Evolutionary conservation across 2,797 vertebrate species (phyloP).

Genomic region (Brachyrhaphis roseni): DNA sequence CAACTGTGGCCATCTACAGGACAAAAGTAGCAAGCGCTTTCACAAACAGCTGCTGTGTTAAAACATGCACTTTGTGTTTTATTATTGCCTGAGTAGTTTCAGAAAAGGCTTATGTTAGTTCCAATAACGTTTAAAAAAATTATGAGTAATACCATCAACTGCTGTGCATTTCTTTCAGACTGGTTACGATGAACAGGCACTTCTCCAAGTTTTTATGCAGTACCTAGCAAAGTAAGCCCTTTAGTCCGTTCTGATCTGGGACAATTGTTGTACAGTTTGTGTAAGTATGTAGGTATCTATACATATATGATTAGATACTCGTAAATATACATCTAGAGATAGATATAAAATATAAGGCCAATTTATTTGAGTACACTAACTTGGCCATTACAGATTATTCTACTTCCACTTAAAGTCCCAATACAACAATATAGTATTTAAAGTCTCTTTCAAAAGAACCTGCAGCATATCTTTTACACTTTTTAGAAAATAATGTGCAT

Average conservation of each 20-base stretch:
- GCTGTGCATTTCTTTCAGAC: not conserved
- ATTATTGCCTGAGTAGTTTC: not conserved
- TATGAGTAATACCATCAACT: not conserved
- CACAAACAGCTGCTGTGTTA: not conserved
- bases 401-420: not conserved
- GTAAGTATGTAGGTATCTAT: not conserved
- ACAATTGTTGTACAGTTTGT: not conserved
- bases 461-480: not conserved
- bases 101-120: not conserved
- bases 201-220: not conserved
- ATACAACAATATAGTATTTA: not conserved
- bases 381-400: not conserved
- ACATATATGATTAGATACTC: not conserved
- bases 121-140: not conserved
- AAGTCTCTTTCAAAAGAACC: not conserved
- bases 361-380: not conserved
- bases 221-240: not conserved
- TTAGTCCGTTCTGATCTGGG: not conserved
- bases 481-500: not conserved
- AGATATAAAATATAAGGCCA: not conserved
- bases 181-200: not conserved
- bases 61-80: not conserved
- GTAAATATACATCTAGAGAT: not conserved
- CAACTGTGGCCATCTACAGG: constrained; percentile 16
- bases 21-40: not conserved